Base-by-base conservation (phyloP, 2,888 invertebrate species). In the Machimus atricapillus region DNA sequence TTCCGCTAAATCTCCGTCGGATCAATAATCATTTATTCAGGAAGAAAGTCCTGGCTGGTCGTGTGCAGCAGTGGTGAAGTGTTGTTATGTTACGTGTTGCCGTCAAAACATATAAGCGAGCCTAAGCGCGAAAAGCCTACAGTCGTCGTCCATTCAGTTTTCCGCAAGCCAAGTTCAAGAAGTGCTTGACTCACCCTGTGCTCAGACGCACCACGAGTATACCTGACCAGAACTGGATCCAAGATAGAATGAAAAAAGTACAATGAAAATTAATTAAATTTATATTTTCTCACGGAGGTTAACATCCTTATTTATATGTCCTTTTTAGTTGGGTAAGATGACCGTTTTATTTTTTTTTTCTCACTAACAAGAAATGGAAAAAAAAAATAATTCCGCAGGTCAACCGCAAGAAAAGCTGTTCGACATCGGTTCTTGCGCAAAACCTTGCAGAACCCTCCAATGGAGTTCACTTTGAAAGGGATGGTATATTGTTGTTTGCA, bases 71-170 rank as follows among this genome's bases (percentile, higher is more conserved):
- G 23, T 66, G 12, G 74, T 85, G 27, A 74, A 85, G 43, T 85
- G 85, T 85, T 74, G 73, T 85, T 74, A 46, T 85, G 85, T 85
- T 85, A 74, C 74, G 43, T 74, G 85, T 74, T 85, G 85, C 85
- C 85, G 85, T 85, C 85, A 85, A 85, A 85, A 85, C 85, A 85
- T n/a, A 85, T 74, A 46, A 27, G 85, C 46, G 34, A 74, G 19
- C 46, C 43, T 85, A 82, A 82, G 82, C 37, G 66, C 66, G 58
- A 16, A 82, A 82, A 82, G 52, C 14, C 66, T 66, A 66, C 27
- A 16, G 66, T 66, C 56, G 16, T 66, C 58, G 27, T 66, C 37
- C 82, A 82, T 31, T 82, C 34, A 12, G 12, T 34, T 58, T 37
- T n/a, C 34, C 37, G 8, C 37, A 82, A 82, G 58, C 58, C 82